Percentiles rank a stretch among this genome's conserved stretches.
These are phyloP conservation scores for Chelon labrosus DNA, from an alignment of 2,797 vertebrate genomes.

Conservation along the genomic window DNA sequence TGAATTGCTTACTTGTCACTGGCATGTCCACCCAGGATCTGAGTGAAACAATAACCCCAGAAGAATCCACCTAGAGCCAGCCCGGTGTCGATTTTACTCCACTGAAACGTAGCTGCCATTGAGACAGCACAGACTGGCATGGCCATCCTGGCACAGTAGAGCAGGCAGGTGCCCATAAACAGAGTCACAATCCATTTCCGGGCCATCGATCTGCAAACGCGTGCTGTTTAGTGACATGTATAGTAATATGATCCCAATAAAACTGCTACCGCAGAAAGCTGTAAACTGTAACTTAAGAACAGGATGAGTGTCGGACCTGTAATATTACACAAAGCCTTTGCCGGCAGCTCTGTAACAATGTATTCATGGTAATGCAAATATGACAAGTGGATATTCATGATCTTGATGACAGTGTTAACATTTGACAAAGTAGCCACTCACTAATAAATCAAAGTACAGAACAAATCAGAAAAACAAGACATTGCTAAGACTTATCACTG, in stretches of 20 bases:
- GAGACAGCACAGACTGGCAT: constrained; percentile 88
- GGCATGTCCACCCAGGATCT: constrained; percentile 90
- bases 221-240: not conserved
- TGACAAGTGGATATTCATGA: no score
- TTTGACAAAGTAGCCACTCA: no score
- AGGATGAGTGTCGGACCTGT: not conserved
- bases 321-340: no score
- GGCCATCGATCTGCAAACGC: constrained; percentile 60
- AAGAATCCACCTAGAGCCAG: constrained; percentile 92
- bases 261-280: not conserved
- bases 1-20: constrained; percentile 85
- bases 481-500: no score
- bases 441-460: no score
- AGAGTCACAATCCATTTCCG: constrained; percentile 86
- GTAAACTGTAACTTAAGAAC: not conserved
- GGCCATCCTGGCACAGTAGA: constrained; percentile 89
- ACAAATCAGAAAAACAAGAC: no score
- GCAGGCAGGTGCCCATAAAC: constrained; percentile 90
- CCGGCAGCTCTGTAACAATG: no score
- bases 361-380: no score
- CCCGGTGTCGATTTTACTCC: constrained; percentile 92
- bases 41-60: constrained; percentile 95
- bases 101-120: constrained; percentile 87
- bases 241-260: not conserved
- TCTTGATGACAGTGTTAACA: no score